Evolutionary conservation across 2,888 invertebrate genomes (phyloP).

Genomic region (Brenthis ino): DNA sequence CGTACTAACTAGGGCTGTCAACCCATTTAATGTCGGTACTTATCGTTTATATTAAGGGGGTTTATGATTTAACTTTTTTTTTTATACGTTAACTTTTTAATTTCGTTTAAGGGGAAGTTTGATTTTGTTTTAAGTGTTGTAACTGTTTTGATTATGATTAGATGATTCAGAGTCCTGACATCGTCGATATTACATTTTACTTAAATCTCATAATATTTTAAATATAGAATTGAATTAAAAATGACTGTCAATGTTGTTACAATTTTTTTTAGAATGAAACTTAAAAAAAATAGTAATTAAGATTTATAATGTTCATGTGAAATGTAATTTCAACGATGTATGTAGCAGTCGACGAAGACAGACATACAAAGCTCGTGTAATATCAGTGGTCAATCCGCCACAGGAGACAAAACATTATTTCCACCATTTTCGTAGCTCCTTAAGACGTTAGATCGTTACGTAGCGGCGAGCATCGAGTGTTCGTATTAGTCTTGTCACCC

Average conservation of each 20-base stretch:
- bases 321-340: background rate
- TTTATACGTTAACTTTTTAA: too few species aligned
- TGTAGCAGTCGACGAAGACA: too few species aligned
- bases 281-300: slow-evolving; percentile 8
- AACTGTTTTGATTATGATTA: too few species aligned
- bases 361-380: background rate
- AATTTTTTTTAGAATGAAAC: background rate
- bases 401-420: slow-evolving; percentile 15
- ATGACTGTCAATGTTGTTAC: slow-evolving; percentile 4
- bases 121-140: too few species aligned
- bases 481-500: slow-evolving; percentile 6
- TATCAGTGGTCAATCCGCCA: slow-evolving; percentile 33
- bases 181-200: too few species aligned
- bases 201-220: too few species aligned
- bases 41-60: too few species aligned
- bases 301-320: background rate
- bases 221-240: background rate
- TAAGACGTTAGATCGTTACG: slow-evolving; percentile 14
- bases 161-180: too few species aligned
- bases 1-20: too few species aligned
- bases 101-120: too few species aligned
- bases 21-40: too few species aligned
- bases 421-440: slow-evolving; percentile 15
- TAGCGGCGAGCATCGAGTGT: slow-evolving; percentile 12
- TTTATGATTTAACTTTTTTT: too few species aligned